Evolutionary conservation across 1,140 invertebrate genomes (phyloP), one percentile per base, ranked within the genome.

Genomic region (Hesperophylax magnus): DNA sequence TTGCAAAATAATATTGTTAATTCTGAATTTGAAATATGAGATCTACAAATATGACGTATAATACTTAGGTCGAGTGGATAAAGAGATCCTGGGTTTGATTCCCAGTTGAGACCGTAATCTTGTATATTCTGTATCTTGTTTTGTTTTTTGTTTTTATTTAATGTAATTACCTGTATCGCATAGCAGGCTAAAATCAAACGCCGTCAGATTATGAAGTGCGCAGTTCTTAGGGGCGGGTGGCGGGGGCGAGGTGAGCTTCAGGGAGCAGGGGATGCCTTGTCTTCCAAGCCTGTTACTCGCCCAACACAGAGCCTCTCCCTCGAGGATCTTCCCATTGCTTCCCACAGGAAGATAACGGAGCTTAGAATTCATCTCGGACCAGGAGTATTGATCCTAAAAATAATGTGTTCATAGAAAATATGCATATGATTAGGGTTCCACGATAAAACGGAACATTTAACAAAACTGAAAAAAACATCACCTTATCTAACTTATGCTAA

Each of bases 171-270:
- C 89, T 84, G 88, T 83, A 75, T 88, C 77, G 83, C 89, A 90
- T 24, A 86, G 84, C 3, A 96, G 90, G 82, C 93, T 90, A 79
- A 96, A 86, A 2, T 94, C 93, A 83, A 96, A 94, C 72, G 94
- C 93, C 6, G 95, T 96, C 81, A 94, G 92, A 86, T 96, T 96
- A 80, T 93, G 91, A n/a, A 96, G 90, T 7, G 93, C 94, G 86
- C 96, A 97, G 86, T 96, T 96, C 22, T 54, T 54, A 9, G 77
- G 77, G 53, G 93, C 90, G 14, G 96, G 91, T 24, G 94, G 92
- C 81, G 96, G 95, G 5, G 96, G 96, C 31, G 93, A 91, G 87
- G 93, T 93, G 15, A 93, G 93, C 15, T 93, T 92, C 87, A 94
- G 94, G 22, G 93, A 88, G 87, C 94, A 95, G 1, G 94, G 93